Conservation (phyloP, 2,888 invertebrate genomes). For the Hemistola chrysoprasaria region DNA sequence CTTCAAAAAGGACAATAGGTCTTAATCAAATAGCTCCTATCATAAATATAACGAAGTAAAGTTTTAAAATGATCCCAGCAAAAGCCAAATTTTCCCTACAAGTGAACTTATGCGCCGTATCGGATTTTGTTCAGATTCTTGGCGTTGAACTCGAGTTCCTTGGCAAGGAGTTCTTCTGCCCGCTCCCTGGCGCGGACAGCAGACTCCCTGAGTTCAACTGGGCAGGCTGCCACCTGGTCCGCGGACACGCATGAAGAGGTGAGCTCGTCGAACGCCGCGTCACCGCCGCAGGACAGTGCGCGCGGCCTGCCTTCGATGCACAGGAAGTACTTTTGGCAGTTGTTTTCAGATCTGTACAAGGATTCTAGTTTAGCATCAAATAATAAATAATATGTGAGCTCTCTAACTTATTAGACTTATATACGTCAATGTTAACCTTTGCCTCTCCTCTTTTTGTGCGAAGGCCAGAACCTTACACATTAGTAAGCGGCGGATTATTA, state of each 20-base stretch:
- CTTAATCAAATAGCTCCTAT: no score
- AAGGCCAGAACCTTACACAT: no score
- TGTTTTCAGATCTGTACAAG: slow-evolving; percentile 74
- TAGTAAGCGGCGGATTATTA: no score
- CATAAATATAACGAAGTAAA: no score
- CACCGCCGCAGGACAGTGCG: slow-evolving; percentile 88
- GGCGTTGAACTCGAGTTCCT: slow-evolving; percentile 48
- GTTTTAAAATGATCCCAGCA: neutral
- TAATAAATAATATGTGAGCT: no score
- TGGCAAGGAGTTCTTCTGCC: slow-evolving; percentile 52
- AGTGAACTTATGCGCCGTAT: slow-evolving; percentile 2
- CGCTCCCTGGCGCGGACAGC: slow-evolving; percentile 51
- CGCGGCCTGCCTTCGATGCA: slow-evolving; percentile 89
- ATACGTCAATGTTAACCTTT: no score
- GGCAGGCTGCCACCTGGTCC: slow-evolving; percentile 90
- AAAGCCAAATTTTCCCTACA: slow-evolving; percentile 5
- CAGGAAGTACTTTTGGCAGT: slow-evolving; percentile 91
- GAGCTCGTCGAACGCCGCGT: slow-evolving; percentile 89
- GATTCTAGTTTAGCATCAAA: no score
- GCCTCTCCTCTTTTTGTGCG: no score
- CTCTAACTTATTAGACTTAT: no score
- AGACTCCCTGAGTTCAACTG: slow-evolving; percentile 55
- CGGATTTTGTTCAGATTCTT: slow-evolving; percentile 12
- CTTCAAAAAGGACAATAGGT: no score
- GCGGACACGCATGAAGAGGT: slow-evolving; percentile 88